Evolutionary conservation across 92 coral and sea anemone genomes (phyloP).

Genomic region (Porites rus): DNA sequence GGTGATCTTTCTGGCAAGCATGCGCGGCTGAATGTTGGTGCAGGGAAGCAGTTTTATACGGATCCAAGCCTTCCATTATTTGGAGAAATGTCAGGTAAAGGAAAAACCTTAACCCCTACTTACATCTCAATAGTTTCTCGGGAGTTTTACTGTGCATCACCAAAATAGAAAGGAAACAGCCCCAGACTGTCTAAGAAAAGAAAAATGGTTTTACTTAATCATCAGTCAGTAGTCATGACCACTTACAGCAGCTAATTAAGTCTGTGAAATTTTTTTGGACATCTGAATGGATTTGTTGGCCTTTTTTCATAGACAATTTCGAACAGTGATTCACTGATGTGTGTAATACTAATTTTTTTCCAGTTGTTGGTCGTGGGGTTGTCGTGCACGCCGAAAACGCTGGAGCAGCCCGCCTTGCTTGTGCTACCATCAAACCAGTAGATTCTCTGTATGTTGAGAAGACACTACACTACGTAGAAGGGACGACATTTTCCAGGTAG

Average conservation of each 20-base stretch:
- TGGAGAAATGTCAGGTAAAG: constrained; percentile 77
- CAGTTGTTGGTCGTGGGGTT: constrained; percentile 88
- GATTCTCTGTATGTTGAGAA: constrained; percentile 44
- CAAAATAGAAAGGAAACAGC: too few relatives aligned
- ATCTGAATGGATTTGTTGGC: too few relatives aligned
- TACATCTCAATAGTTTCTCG: neutral
- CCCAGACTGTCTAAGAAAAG: too few relatives aligned
- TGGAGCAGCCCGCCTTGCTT: constrained; percentile 80
- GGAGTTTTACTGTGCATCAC: too few relatives aligned
- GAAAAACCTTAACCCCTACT: neutral
- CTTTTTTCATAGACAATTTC: too few relatives aligned
- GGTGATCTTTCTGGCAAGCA: constrained; percentile 90
- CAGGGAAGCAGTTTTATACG: constrained; percentile 74
- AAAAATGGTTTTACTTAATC: too few relatives aligned
- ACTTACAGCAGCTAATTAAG: too few relatives aligned
- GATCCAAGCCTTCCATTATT: constrained; percentile 83
- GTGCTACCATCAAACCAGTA: constrained; percentile 78
- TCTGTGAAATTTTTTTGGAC: too few relatives aligned
- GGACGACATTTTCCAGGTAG: constrained; percentile 58
- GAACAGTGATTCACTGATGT: neutral
- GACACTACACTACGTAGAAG: constrained; percentile 44
- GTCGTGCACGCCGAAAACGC: constrained; percentile 73
- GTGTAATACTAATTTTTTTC: too few relatives aligned
- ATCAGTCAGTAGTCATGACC: too few relatives aligned
- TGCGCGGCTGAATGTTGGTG: constrained; percentile 69